phyloP scores from a whole-genome alignment of 1,140 invertebrate genomes.

The Macrotrachela quadricornifera region DNA sequence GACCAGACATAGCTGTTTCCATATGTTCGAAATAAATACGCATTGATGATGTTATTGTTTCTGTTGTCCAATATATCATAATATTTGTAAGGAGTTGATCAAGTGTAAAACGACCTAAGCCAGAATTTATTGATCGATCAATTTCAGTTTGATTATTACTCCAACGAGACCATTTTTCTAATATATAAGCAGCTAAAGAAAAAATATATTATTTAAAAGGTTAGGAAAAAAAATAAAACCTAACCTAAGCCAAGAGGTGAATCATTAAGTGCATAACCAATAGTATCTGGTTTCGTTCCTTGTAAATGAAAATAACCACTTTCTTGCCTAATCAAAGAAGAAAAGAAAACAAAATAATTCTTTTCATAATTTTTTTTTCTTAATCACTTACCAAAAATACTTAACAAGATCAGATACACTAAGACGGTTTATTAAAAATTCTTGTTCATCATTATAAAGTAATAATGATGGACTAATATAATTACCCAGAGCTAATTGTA shows the following conservation, averaged over 20 bases:
- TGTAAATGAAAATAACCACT: constrained; percentile 61
- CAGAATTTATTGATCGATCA: constrained; percentile 36
- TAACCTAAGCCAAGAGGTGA: constrained; percentile 42
- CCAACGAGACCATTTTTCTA: constrained; percentile 62
- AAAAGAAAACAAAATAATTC: neutral
- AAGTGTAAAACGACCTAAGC: constrained; percentile 34
- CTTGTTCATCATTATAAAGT: neutral
- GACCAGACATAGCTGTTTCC: constrained; percentile 25
- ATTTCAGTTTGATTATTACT: constrained; percentile 37
- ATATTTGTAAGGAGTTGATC: constrained; percentile 63
- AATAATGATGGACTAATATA: neutral
- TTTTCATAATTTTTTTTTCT: constrained; percentile 24
- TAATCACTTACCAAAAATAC: constrained; percentile 44
- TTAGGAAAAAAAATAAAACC: too few relatives aligned
- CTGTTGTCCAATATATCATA: constrained; percentile 63
- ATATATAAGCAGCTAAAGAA: constrained; percentile 44
- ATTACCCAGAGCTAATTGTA: neutral
- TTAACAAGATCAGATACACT: constrained; percentile 9
- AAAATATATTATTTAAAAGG: too few relatives aligned
- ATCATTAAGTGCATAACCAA: constrained; percentile 32
- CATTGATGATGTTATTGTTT: constrained; percentile 49
- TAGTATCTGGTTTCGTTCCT: constrained; percentile 67
- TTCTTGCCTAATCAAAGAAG: constrained; percentile 47
- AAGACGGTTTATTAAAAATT: neutral
- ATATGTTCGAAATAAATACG: constrained; percentile 47